Conservation (phyloP, 2,888 invertebrate species). For the Halictus ligatus region DNA sequence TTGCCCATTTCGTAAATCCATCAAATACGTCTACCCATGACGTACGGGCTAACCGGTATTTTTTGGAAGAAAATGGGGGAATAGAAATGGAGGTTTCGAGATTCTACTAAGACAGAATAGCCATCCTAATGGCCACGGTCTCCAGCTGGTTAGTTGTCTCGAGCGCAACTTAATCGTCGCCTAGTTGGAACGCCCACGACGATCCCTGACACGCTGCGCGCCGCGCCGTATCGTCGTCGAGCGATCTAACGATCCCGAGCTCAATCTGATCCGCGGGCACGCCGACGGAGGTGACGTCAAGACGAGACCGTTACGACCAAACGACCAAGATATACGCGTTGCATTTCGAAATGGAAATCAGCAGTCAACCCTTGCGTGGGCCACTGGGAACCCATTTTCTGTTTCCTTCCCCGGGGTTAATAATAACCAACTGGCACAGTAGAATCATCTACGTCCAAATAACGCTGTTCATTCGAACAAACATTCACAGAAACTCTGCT, state of each 20-base stretch:
- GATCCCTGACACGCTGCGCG: conserved; percentile 11
- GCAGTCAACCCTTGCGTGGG: neutral
- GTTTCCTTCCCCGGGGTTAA: neutral
- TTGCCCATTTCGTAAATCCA: too few species aligned
- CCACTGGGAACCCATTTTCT: neutral
- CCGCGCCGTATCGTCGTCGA: conserved; percentile 11
- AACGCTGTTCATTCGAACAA: neutral
- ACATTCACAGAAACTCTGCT: neutral
- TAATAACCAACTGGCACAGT: neutral
- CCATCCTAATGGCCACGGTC: conserved; percentile 2
- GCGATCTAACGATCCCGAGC: conserved; percentile 13
- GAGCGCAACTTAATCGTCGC: conserved; percentile 23
- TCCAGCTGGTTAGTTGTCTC: conserved; percentile 8
- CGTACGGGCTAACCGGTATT: neutral
- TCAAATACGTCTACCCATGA: too few species aligned
- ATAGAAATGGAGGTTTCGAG: neutral
- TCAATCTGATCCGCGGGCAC: conserved; percentile 27
- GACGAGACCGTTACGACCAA: conserved; percentile 7
- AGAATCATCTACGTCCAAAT: neutral
- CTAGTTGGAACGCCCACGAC: conserved; percentile 31
- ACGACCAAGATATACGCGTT: conserved; percentile 16
- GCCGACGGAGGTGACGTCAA: conserved; percentile 30
- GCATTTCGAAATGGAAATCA: conserved; percentile 1
- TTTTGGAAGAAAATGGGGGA: neutral
- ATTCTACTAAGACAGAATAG: neutral